Percentiles rank a stretch among this genome's conserved stretches.
phyloP scores from a whole-genome alignment of 2,888 invertebrate species.

The Lochmaea capreae region DNA sequence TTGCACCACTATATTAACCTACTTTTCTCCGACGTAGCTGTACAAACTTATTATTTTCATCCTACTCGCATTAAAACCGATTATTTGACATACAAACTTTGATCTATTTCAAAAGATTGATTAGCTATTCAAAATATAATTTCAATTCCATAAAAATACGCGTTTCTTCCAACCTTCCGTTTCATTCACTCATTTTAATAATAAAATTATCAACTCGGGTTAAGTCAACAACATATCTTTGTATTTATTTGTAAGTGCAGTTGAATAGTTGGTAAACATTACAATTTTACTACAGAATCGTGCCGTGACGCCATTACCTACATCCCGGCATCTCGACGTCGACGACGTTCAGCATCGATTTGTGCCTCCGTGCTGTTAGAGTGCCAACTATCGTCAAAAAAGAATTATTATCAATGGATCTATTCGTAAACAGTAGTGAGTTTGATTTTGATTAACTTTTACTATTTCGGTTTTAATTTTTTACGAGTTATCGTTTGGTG shows the following conservation, averaged over 20 bases:
- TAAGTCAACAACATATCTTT: constrained; percentile 27
- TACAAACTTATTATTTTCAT: no score
- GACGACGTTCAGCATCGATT: constrained; percentile 11
- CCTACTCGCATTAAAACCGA: no score
- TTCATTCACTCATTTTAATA: constrained; percentile 28
- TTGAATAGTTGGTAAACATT: constrained; percentile 39
- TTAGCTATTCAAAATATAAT: constrained; percentile 17
- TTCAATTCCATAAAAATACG: constrained; percentile 19
- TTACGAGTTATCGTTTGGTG: neutral
- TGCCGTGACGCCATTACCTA: constrained; percentile 1
- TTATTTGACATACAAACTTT: neutral
- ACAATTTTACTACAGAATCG: constrained; percentile 11
- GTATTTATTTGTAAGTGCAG: constrained; percentile 8
- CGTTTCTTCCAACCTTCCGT: neutral
- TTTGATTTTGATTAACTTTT: neutral
- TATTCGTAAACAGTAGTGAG: constrained; percentile 16
- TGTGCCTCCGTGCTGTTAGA: constrained; percentile 7
- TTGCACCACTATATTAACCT: no score
- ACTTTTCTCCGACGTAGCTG: no score
- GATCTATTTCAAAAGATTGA: constrained; percentile 19
- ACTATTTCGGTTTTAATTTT: neutral
- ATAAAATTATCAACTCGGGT: constrained; percentile 23
- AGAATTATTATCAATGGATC: constrained; percentile 14
- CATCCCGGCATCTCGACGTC: constrained; percentile 7
- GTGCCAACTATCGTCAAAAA: constrained; percentile 2